phyloP scores from a whole-genome alignment of 2,797 vertebrate genomes.

The Chaetophractus vellerosus region DNA sequence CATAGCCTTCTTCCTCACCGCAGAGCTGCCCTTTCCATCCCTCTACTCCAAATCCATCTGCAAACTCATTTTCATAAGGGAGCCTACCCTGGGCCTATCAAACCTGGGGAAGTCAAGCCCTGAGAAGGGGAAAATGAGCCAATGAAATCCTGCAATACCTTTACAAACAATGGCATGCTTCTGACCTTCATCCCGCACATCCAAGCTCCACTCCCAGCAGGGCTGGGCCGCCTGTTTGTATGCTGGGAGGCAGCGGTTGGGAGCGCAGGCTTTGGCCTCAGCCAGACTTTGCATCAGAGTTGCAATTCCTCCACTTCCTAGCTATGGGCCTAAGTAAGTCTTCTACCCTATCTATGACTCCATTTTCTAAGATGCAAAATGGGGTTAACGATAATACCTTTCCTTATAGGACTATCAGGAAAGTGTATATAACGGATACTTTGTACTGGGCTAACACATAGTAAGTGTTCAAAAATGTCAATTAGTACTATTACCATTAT shows the following conservation, averaged over 20 bases:
- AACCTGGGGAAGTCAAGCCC: not conserved
- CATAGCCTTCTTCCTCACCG: not conserved
- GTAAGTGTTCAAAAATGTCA: not conserved
- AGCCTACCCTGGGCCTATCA: not conserved
- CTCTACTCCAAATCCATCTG: not conserved
- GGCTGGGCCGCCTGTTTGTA: not conserved
- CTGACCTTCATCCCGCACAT: not conserved
- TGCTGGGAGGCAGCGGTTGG: not conserved
- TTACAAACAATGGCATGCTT: not conserved
- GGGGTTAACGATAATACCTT: not conserved
- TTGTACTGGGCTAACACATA: not conserved
- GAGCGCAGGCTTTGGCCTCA: not conserved
- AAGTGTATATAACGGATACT: not conserved
- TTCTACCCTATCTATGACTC: not conserved
- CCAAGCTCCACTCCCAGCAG: not conserved
- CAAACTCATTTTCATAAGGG: not conserved
- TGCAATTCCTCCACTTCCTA: too few relatives aligned
- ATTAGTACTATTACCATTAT: not conserved
- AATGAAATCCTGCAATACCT: not conserved
- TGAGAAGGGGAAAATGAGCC: slow-evolving; percentile 24
- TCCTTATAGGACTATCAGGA: not conserved
- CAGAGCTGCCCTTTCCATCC: not conserved
- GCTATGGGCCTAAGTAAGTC: not conserved
- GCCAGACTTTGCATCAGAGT: not conserved
- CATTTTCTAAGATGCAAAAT: not conserved